Base-by-base conservation (phyloP, 2,888 invertebrate genomes). In the Rotaria macrura region DNA sequence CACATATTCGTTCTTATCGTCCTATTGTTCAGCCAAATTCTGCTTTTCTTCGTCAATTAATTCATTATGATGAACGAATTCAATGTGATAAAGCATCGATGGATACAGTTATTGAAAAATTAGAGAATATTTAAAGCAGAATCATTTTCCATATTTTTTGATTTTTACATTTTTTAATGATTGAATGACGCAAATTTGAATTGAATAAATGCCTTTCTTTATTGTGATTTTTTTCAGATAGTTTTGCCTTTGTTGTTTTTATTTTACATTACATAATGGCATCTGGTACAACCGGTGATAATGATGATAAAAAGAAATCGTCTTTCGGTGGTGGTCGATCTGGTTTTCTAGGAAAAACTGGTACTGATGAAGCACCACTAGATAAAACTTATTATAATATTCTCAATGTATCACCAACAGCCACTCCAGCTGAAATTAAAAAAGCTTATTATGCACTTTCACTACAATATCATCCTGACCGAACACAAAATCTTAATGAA, bases 341-440 rank as follows among this genome's bases (percentile, higher is more conserved):
- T 5, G n/a, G 79, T 43, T 79, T 79, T 79, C 43, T 43, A 14
- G 79, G 43, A 12, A 79, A 79, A 79, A 79, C 79, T n/a, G 79
- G 79, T 25, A 79, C 43, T 20, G 79, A 79, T 43, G 79, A 79
- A 43, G 43, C 40, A 43, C 79, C 79, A n/a, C 1, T 79, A n/a
- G 79, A 79, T 43, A 79, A 79, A 79, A 79, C 79, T n/a, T 79
- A 43, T 79, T 79, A 79, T n/a, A 79, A 79, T 43, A 43, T 79
- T n/a, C 43, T 79, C 7, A 79, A 79, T 43, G 79, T 79, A 5
- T 43, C 7, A n/a, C 79, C 79, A 79, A 79, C 79, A 43, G 79
- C 79, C 2, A 43, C 3, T n/a, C 43, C 43, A 43, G 23, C 79
- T 0, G 79, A 79, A 79, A 79, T 79, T 9, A 79, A 79, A 79